Base-by-base conservation (phyloP, 2,113 vertebrate genomes). In the Hippoglossus stenolepis region DNA sequence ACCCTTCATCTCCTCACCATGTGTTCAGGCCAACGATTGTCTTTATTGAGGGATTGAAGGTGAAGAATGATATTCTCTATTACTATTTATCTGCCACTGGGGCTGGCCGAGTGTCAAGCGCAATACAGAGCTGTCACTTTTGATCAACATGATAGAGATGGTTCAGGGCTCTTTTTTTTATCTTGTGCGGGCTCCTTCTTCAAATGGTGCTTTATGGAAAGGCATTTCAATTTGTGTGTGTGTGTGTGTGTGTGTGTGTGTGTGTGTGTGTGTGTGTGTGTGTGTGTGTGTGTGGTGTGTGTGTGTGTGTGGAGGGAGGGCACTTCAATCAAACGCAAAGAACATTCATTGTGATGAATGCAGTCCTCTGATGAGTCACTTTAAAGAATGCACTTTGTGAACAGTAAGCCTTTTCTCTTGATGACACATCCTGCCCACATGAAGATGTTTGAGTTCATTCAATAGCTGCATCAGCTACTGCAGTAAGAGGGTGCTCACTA, bases 91-190 rank as follows among this genome's bases (percentile, higher is more conserved):
- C 69, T 69, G 74, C 66, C 62, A 35, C 67, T 56, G 72, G 76
- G 73, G 66, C 75, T 20, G 64, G 72, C 72, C 24, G 17, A 77
- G 56, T 75, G 57, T 85, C 82, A 87, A 80, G 86, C 9, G 68
- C 83, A 85, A 90, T 92, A 90, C 78, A 79, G 70, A 88, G 77
- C 91, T 93, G 93, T 93, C 93, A 93, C 84, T 87, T 93, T 91
- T 93, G 77, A 94, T 95, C 89, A 94, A 56, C 74, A 38, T 90
- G 77, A 92, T 70, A 70, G 51, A 87, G 85, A 86, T 80, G 77
- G 75, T 85, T 82, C 31, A 31, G 31, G 31, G 31, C 45, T 51
- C 58, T 75, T 40, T n/a, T 11, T 40, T 21, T 65, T 58, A 11
- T 64, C 40, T 43, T 2, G 31, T 31, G 5, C 43, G 71, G 40